phyloP scores from a whole-genome alignment of 2,797 vertebrate species.

The Coendou prehensilis region DNA sequence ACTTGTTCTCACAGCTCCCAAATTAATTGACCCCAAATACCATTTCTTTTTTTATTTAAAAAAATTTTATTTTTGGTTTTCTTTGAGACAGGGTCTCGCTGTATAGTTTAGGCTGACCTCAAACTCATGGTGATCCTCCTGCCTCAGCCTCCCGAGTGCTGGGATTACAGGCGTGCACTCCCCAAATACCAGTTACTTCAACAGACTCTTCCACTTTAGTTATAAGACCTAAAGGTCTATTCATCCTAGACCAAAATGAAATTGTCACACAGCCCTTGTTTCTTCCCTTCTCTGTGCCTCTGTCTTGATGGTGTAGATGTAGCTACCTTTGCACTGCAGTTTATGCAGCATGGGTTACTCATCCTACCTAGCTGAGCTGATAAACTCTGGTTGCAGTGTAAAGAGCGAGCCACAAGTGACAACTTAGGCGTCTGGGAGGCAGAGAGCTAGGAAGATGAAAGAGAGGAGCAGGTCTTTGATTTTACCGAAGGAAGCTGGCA shows the following conservation, averaged over 20 bases:
- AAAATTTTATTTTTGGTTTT: background rate
- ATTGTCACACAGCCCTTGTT: background rate
- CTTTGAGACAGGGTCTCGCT: background rate
- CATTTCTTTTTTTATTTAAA: conserved; percentile 26
- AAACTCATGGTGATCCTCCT: background rate
- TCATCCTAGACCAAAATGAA: conserved; percentile 16
- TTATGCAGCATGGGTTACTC: conserved; percentile 67
- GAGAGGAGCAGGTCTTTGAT: conserved; percentile 78
- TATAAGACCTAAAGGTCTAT: background rate
- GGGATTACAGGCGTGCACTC: background rate
- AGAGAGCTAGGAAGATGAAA: conserved; percentile 76
- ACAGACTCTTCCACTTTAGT: background rate
- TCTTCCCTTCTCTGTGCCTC: background rate
- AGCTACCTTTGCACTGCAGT: background rate
- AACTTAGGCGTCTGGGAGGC: conserved; percentile 54
- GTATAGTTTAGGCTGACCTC: background rate
- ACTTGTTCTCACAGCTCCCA: background rate
- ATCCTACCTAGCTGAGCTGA: conserved; percentile 45
- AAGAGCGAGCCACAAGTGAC: conserved; percentile 55
- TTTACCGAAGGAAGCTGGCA: conserved; percentile 75
- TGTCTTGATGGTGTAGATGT: background rate
- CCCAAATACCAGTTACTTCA: background rate
- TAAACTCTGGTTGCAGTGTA: conserved; percentile 67
- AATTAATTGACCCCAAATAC: background rate
- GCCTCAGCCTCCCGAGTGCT: background rate